Evolutionary conservation across 2,888 invertebrate species (phyloP), one percentile per base, ranked within the genome.

Genomic region (Rhagium mordax): DNA sequence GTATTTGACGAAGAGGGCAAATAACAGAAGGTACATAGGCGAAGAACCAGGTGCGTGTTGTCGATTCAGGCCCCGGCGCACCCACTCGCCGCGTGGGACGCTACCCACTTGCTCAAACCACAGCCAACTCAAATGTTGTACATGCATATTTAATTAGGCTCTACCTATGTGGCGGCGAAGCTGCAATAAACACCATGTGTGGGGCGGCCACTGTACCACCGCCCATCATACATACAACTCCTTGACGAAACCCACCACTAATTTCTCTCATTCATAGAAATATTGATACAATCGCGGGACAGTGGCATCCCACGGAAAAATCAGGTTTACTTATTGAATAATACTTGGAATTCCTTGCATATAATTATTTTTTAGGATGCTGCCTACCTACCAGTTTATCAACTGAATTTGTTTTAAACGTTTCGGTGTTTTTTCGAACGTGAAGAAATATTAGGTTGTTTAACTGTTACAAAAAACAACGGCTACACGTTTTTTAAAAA

Each of bases 71-170:
- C 78, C 79, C 74, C 41, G 84, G 81, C 85, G 84, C 85, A 84
- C 84, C 84, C 82, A 83, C 83, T 83, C 81, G 71, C 77, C 79
- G 85, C 83, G 84, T 84, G 84, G 84, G 84, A 79, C 74, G 82
- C 80, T 80, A 81, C 84, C 84, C 83, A 83, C 82, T 82, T 83
- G 82, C 81, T 81, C 75, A 82, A 83, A 82, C 83, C 82, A 81
- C 82, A 81, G 81, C 81, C 82, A 82, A 83, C 83, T 81, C 72
- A 69, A 74, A 74, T 74, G 74, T 74, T 74, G 70, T 74, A 62
- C 48, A 82, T 84, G 85, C 85, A 86, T 86, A 86, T 86, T 86
- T 85, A 74, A 86, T 86, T 85, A 85, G 82, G 60, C 72, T 76
- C 71, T 77, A 78, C 72, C 75, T 74, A 60, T 33, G 75, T 76